Evolutionary conservation across 2,113 vertebrate genomes (phyloP), one percentile per base, ranked within the genome.

Genomic region (Scophthalmus maximus): DNA sequence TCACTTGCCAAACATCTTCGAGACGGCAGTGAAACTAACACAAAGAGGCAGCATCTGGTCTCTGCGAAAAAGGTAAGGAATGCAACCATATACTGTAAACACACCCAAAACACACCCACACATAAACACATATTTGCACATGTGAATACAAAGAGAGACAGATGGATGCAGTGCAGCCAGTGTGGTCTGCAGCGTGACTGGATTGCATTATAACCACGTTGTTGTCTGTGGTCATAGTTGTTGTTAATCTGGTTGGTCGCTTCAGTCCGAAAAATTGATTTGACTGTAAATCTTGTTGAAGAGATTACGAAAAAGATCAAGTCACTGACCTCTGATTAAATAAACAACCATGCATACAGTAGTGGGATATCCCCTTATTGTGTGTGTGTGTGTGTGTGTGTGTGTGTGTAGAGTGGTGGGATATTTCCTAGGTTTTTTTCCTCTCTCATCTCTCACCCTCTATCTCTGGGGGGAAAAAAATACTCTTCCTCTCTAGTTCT

Each of bases 1-100:
- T 79, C 73, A n/a, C 70, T 81, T 71, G 83, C 81, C 87, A 89
- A 83, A 76, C 60, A 75, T 77, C 57, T 82, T 81, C 82, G 77
- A 87, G 76, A 87, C 60, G 51, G 78, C 73, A 79, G 81, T 84
- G 73, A 84, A 86, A 76, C 68, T 64, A 57, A 59, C 72, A 82
- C 78, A 78, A 73, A 78, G 79, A 77, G 27, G 74, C 38, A 23
- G 53, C 88, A 79, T 81, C 85, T 88, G 87, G 47, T 80, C 68
- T 53, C 60, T 50, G 68, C 2, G 73, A 50, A 49, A 75, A 82
- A 77, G 56, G 56, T 58, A 59, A 78, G 42, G 25, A 40, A 58
- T 2, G 49, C 57, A 30, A 27, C 62, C 30, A 66, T 74, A 50
- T 25, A 57, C 18, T 36, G 52, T 56, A 50, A 67, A 84, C 29